Conservation (phyloP, 2,113 vertebrate genomes). For the Cygnus buccinator region DNA sequence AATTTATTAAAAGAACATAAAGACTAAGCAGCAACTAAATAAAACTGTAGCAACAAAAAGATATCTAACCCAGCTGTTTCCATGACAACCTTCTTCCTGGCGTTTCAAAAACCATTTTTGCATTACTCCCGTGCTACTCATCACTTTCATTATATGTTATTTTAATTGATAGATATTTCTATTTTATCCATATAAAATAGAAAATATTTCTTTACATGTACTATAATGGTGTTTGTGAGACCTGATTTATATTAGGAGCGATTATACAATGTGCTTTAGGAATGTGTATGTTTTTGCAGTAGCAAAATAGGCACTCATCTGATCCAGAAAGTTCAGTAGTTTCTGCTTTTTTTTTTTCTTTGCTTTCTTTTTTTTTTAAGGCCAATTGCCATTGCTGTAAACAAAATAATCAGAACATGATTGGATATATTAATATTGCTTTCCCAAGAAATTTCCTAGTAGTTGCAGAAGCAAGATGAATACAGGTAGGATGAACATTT, state of each 20-base stretch:
- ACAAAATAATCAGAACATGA: not conserved
- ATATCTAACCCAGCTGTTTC: constrained; percentile 10
- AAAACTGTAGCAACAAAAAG: not conserved
- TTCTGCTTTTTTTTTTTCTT: not conserved
- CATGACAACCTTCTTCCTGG: constrained; percentile 15
- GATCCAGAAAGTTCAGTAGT: not conserved
- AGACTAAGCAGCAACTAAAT: not conserved
- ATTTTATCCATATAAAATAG: not conserved
- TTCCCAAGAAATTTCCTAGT: not conserved
- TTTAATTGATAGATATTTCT: not conserved
- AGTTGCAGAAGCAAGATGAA: not conserved
- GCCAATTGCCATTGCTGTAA: not conserved
- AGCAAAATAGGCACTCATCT: not conserved
- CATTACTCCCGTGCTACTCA: not conserved
- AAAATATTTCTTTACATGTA: not conserved
- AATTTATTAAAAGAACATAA: constrained; percentile 16
- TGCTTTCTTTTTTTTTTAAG: not conserved
- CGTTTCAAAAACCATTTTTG: not conserved
- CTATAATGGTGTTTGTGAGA: not conserved
- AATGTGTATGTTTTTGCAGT: not conserved
- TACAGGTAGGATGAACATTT: not conserved
- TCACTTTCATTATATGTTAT: not conserved
- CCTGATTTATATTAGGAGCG: not conserved
- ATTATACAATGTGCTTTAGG: not conserved
- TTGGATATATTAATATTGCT: not conserved